A percentile compares a stretch with the other conserved stretches of the same genome.
phyloP scores from a whole-genome alignment of 2,888 invertebrate genomes.

The Caenorhabditis wallacei region DNA sequence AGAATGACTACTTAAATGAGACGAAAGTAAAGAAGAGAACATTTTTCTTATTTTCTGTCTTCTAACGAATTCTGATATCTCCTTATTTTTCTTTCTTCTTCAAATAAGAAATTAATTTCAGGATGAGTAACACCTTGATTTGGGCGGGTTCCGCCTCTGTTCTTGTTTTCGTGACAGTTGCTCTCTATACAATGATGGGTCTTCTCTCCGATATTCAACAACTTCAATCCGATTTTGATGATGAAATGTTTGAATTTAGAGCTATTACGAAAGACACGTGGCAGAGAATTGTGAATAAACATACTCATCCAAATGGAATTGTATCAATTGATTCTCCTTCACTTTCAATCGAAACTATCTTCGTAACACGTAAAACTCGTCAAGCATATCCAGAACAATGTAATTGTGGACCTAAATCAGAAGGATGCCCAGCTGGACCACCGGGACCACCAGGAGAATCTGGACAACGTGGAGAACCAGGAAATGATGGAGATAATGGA shows the following conservation, averaged over 20 bases:
- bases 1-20: slow-evolving; percentile 35
- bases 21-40: slow-evolving; percentile 1
- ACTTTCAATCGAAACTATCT: slow-evolving; percentile 67
- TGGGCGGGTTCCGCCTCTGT: slow-evolving; percentile 53
- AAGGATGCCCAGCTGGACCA: slow-evolving; percentile 76
- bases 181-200: slow-evolving; percentile 66
- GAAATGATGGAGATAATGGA: slow-evolving; percentile 72
- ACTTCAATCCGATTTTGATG: slow-evolving; percentile 69
- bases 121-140: slow-evolving; percentile 55
- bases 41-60: background rate
- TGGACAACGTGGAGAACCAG: slow-evolving; percentile 71
- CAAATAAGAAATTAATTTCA: slow-evolving; percentile 2
- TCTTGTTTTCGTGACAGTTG: slow-evolving; percentile 59
- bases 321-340: slow-evolving; percentile 52
- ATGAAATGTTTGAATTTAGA: slow-evolving; percentile 70
- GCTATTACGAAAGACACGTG: slow-evolving; percentile 73
- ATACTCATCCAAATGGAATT: slow-evolving; percentile 57
- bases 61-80: too few relatives aligned
- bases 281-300: slow-evolving; percentile 71
- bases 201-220: slow-evolving; percentile 68
- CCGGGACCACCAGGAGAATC: slow-evolving; percentile 73
- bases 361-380: slow-evolving; percentile 70
- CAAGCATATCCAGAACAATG: slow-evolving; percentile 70
- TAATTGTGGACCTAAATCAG: slow-evolving; percentile 73
- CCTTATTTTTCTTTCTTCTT: slow-evolving; percentile 4